phyloP scores from a whole-genome alignment of 2,113 vertebrate species.

The Actenoides lindsayi region DNA sequence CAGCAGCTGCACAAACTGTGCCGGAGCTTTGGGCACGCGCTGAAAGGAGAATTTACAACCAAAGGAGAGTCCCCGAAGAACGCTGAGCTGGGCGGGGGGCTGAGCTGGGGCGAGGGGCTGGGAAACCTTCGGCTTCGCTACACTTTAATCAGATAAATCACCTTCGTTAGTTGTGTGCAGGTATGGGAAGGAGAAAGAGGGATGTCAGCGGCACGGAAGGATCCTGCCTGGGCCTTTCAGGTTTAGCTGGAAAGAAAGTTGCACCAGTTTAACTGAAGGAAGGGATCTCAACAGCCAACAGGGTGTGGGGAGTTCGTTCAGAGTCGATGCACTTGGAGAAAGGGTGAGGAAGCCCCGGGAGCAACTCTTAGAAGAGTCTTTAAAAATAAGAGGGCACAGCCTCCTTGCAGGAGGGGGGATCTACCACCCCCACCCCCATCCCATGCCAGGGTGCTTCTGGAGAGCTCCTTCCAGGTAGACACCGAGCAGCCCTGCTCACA shows the following conservation, averaged over 20 bases:
- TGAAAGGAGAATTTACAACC: neutral
- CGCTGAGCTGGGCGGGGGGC: fast-evolving
- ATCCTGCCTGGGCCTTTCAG: neutral
- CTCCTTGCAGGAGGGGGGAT: neutral
- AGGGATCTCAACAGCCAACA: neutral
- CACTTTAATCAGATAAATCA: neutral
- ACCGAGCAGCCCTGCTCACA: neutral
- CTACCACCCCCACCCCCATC: no score
- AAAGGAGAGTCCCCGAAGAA: fast-evolving
- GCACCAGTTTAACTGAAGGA: neutral
- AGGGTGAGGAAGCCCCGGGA: neutral
- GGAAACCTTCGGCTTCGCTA: neutral
- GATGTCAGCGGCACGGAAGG: neutral
- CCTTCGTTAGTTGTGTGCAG: neutral
- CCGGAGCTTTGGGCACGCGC: neutral
- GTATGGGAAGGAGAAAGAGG: neutral
- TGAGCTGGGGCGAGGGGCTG: neutral
- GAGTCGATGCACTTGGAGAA: neutral
- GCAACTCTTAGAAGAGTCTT: neutral
- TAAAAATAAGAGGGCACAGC: neutral
- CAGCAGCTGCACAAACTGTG: neutral
- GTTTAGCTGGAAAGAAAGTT: slow-evolving; percentile 9
- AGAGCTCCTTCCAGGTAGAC: neutral
- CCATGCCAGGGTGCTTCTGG: neutral
- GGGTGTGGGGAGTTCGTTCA: neutral